Percentiles rank a stretch among this genome's conserved stretches.
Evolutionary conservation across 2,888 invertebrate species (phyloP).

Genomic region (Aradus depressus): DNA sequence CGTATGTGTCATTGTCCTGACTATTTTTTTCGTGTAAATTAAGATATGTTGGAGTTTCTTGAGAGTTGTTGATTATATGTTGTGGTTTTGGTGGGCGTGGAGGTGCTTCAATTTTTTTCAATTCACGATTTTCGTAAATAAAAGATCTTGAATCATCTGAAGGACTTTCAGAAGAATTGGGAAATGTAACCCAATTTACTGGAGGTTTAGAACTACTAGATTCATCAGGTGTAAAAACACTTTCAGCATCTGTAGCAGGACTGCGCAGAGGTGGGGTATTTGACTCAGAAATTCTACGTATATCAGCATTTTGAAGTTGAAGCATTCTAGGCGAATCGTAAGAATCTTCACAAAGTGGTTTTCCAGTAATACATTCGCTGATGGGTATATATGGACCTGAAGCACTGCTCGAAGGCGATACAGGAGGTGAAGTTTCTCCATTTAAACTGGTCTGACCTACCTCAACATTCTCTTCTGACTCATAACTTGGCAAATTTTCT

Average conservation of each 20-base stretch:
- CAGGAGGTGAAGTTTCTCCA: slow-evolving; percentile 42
- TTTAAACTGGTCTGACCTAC: neutral
- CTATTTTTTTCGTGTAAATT: slow-evolving; percentile 38
- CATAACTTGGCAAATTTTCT: slow-evolving; percentile 33
- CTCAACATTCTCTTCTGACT: neutral
- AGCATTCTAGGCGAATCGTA: slow-evolving; percentile 35
- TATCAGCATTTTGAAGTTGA: slow-evolving; percentile 31
- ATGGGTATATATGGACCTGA: slow-evolving; percentile 85
- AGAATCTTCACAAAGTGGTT: slow-evolving; percentile 33
- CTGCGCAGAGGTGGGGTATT: slow-evolving; percentile 46
- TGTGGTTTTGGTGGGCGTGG: slow-evolving; percentile 67
- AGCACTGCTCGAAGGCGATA: slow-evolving; percentile 48
- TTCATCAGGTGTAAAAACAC: slow-evolving; percentile 58
- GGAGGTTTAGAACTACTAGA: slow-evolving; percentile 43
- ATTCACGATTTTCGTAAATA: slow-evolving; percentile 23
- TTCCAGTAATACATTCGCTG: slow-evolving; percentile 81
- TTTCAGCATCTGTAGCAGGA: slow-evolving; percentile 50
- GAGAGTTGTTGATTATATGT: slow-evolving; percentile 40
- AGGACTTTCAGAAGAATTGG: slow-evolving; percentile 46
- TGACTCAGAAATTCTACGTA: slow-evolving; percentile 27
- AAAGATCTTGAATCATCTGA: slow-evolving; percentile 36
- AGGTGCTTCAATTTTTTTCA: slow-evolving; percentile 40
- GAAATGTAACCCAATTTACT: slow-evolving; percentile 43
- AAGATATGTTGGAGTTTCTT: slow-evolving; percentile 39
- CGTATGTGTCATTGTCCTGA: slow-evolving; percentile 43